Evolutionary conservation across 64 coral and sea anemone genomes (phyloP).

Genomic region (Orbicella faveolata): DNA sequence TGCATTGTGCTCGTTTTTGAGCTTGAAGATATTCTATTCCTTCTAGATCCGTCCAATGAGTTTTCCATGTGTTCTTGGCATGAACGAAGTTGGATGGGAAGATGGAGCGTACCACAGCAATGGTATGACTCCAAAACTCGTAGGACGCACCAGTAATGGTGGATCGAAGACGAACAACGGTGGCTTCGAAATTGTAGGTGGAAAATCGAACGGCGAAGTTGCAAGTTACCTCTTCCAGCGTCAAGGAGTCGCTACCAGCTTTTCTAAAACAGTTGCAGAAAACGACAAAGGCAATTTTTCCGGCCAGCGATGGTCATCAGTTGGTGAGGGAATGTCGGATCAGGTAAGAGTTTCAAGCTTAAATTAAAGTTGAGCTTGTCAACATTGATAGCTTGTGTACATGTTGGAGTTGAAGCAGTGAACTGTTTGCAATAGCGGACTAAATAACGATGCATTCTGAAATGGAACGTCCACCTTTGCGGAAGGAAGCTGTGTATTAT

Average conservation of each 20-base stretch:
- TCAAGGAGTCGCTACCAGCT: constrained; percentile 98
- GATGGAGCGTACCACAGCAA: constrained; percentile 89
- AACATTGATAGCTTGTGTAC: neutral
- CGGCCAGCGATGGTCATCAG: constrained; percentile 89
- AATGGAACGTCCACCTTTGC: constrained; percentile 8
- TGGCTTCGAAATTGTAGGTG: constrained; percentile 83
- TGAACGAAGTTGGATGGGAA: constrained; percentile 99
- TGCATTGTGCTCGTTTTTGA: constrained; percentile 66
- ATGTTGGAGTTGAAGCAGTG: neutral
- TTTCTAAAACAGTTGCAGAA: constrained; percentile 96
- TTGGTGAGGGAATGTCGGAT: constrained; percentile 90
- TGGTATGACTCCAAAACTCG: constrained; percentile 90
- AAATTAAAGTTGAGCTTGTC: constrained; percentile 6
- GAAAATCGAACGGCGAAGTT: constrained; percentile 95
- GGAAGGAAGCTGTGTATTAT: neutral
- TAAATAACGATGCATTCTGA: neutral
- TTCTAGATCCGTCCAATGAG: constrained; percentile 99
- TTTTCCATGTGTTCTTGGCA: constrained; percentile 99
- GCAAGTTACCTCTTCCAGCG: constrained; percentile 99
- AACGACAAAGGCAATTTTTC: constrained; percentile 93
- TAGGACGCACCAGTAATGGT: constrained; percentile 75
- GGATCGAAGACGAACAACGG: constrained; percentile 72
- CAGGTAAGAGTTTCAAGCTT: constrained; percentile 42
- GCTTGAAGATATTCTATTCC: constrained; percentile 53
- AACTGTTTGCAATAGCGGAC: constrained; percentile 7